Evolutionary conservation across 2,888 invertebrate species (phyloP).

Genomic region (Caenorhabditis becei): DNA sequence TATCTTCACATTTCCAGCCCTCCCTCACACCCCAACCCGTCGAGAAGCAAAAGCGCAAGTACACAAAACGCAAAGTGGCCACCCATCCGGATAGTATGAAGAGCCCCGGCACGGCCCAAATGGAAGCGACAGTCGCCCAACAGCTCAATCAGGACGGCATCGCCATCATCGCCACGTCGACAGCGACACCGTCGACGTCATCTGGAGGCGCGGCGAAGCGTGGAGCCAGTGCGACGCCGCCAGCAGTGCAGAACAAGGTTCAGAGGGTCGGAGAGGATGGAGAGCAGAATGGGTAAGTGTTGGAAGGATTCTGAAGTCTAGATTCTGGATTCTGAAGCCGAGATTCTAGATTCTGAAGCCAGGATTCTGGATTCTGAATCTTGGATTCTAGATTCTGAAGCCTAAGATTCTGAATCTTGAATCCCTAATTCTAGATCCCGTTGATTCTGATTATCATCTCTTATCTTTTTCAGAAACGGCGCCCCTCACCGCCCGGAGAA

Average conservation of each 20-base stretch:
- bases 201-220: constrained; percentile 19
- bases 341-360: no score
- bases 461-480: background rate
- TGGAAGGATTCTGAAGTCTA: no score
- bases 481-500: background rate
- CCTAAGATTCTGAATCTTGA: background rate
- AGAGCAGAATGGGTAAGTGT: background rate
- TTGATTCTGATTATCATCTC: background rate
- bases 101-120: constrained; percentile 48
- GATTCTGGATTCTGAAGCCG: no score
- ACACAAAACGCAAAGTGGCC: constrained; percentile 54
- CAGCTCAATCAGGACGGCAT: background rate
- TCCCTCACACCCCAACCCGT: no score
- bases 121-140: constrained; percentile 21
- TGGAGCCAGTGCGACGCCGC: constrained; percentile 32
- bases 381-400: no score
- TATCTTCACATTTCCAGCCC: no score
- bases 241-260: constrained; percentile 8
- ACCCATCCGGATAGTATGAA: constrained; percentile 32
- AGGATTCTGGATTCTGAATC: no score
- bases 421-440: background rate
- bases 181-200: background rate
- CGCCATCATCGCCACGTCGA: background rate
- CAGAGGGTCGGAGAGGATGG: constrained; percentile 4
- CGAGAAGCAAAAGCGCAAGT: constrained; percentile 54